Percentiles rank a stretch among this genome's conserved stretches.
Conservation (phyloP, 1,140 invertebrate species). For the Penaeus vannamei region DNA sequence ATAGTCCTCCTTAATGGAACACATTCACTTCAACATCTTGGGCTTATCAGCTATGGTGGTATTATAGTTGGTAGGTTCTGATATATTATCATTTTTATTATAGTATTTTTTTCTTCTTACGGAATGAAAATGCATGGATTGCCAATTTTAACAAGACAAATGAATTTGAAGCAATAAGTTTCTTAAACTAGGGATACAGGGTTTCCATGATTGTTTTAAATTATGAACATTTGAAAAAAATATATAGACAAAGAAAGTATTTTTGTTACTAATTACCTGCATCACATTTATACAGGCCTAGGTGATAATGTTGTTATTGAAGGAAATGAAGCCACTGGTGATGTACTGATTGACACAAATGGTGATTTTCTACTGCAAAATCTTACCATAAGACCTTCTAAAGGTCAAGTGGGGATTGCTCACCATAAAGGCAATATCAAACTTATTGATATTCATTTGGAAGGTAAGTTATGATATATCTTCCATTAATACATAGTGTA, state of each 20-base stretch:
- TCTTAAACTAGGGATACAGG: too few species aligned
- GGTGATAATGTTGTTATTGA: slow-evolving; percentile 35
- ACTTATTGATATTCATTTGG: slow-evolving; percentile 5
- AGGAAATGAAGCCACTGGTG: slow-evolving; percentile 11
- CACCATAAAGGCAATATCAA: slow-evolving; percentile 37
- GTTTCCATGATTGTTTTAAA: too few species aligned
- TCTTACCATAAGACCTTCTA: slow-evolving; percentile 24
- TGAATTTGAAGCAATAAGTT: too few species aligned
- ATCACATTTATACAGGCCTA: slow-evolving; percentile 23
- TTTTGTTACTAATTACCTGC: not conserved
- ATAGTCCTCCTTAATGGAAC: slow-evolving; percentile 29
- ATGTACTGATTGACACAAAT: slow-evolving; percentile 40
- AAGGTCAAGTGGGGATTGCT: slow-evolving; percentile 31
- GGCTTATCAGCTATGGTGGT: slow-evolving; percentile 38
- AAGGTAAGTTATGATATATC: slow-evolving; percentile 18
- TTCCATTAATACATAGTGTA: too few species aligned
- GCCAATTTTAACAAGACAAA: not conserved
- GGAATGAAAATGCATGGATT: not conserved
- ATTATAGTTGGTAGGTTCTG: slow-evolving; percentile 36
- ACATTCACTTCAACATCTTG: slow-evolving; percentile 40
- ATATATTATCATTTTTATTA: not conserved
- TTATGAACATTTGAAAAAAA: too few species aligned
- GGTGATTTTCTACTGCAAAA: slow-evolving; percentile 46
- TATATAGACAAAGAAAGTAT: too few species aligned
- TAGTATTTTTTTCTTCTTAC: not conserved